Percentiles rank a stretch among this genome's conserved stretches.
Evolutionary conservation across 2,113 vertebrate species (phyloP).

Genomic region (Andinoacara biseriatus): DNA sequence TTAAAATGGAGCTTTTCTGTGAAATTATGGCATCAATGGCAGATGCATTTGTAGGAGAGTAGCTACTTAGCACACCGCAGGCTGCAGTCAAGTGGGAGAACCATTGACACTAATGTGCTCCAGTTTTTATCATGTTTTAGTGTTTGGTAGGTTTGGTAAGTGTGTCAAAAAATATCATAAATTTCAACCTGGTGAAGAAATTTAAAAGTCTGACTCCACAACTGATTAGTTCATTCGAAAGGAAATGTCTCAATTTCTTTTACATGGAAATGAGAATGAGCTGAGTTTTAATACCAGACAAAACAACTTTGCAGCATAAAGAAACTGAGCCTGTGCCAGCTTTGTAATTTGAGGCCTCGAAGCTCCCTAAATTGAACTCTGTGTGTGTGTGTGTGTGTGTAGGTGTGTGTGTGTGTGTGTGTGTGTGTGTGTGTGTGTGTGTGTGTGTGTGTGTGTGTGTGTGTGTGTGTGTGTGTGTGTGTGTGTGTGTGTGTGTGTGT

Average conservation of each 20-base stretch:
- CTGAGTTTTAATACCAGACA: neutral
- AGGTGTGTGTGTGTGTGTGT: too few species aligned
- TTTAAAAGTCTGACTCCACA: neutral
- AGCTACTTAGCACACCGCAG: too few species aligned
- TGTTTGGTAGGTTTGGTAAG: neutral
- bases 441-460: too few species aligned
- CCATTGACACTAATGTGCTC: too few species aligned
- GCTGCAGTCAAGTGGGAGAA: too few species aligned
- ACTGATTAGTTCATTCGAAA: neutral
- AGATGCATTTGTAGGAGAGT: too few species aligned
- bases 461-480: too few species aligned
- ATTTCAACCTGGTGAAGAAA: neutral
- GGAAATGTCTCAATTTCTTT: neutral
- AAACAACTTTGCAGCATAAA: neutral
- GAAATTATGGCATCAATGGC: too few species aligned
- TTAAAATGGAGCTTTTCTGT: too few species aligned
- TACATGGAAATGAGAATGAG: too few species aligned
- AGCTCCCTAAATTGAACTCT: neutral
- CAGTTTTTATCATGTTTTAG: neutral
- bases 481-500: too few species aligned
- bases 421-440: too few species aligned
- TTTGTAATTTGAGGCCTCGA: neutral
- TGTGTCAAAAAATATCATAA: neutral
- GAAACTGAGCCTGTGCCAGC: neutral
- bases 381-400: neutral